Conservation (phyloP, 2,888 invertebrate genomes). For the Branchellion lobata region DNA sequence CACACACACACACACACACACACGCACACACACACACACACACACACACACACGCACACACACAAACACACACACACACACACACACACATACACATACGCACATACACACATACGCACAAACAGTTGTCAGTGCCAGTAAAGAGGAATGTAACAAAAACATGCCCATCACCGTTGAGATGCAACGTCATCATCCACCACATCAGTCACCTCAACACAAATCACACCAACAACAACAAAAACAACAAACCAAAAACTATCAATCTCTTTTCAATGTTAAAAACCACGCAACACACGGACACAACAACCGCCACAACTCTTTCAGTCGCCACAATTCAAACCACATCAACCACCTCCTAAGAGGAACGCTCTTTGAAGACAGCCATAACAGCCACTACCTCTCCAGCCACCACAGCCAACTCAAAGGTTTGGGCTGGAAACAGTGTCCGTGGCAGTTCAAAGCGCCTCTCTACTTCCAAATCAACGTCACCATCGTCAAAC, state of each 20-base stretch:
- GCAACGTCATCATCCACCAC: neutral
- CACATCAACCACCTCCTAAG: neutral
- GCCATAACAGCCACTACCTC: neutral
- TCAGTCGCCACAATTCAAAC: too few relatives aligned
- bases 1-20: too few relatives aligned
- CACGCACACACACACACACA: too few relatives aligned
- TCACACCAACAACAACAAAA: neutral
- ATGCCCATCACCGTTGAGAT: neutral
- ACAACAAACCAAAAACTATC: neutral
- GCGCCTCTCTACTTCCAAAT: neutral
- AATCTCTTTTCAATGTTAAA: neutral
- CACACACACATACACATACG: too few relatives aligned
- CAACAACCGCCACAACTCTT: neutral
- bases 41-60: too few relatives aligned
- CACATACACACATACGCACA: too few relatives aligned
- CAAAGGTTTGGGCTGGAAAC: neutral
- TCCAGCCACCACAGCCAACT: neutral
- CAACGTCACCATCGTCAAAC: neutral
- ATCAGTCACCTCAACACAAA: neutral
- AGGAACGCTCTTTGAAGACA: neutral
- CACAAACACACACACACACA: too few relatives aligned
- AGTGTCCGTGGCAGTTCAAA: slow-evolving; percentile 13
- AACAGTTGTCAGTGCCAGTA: neutral
- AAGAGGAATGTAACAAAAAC: slow-evolving; percentile 1
- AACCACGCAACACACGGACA: neutral